Evolutionary conservation across 1,140 invertebrate species (phyloP).

Genomic region (Brachystomella parvula): DNA sequence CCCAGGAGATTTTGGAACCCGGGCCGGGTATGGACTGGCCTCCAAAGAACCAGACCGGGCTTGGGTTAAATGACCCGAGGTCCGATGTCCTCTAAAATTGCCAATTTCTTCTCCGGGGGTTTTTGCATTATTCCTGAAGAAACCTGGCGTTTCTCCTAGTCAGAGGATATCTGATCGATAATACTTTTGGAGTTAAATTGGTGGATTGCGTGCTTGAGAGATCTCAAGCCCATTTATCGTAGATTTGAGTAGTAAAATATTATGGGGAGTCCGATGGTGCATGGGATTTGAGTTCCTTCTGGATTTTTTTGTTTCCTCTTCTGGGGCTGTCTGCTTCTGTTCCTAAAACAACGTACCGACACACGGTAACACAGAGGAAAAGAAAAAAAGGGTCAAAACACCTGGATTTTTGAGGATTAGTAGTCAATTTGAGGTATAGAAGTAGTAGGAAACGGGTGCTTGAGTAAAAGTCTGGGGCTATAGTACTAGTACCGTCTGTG

Average conservation of each 20-base stretch:
- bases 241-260: not conserved
- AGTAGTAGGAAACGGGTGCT: constrained; percentile 9
- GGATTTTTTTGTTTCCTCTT: not conserved
- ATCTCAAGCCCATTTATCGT: not conserved
- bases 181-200: constrained; percentile 2
- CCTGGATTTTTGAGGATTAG: not conserved
- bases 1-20: constrained; percentile 2
- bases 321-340: too few relatives aligned
- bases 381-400: constrained; percentile 10
- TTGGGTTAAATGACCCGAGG: too few relatives aligned
- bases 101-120: too few relatives aligned
- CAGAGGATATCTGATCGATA: too few relatives aligned
- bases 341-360: too few relatives aligned
- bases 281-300: not conserved
- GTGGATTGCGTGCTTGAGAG: constrained; percentile 7
- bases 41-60: too few relatives aligned
- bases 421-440: not conserved
- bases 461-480: not conserved
- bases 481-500: not conserved
- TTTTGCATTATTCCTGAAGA: too few relatives aligned
- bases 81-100: too few relatives aligned
- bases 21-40: too few relatives aligned
- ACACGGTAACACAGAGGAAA: not conserved
- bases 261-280: constrained; percentile 1
- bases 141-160: too few relatives aligned